Percentiles rank a stretch among this genome's conserved stretches.
These are phyloP conservation scores for Leptothorax acervorum DNA, from an alignment of 2,888 invertebrate genomes.

Conservation along the genomic window DNA sequence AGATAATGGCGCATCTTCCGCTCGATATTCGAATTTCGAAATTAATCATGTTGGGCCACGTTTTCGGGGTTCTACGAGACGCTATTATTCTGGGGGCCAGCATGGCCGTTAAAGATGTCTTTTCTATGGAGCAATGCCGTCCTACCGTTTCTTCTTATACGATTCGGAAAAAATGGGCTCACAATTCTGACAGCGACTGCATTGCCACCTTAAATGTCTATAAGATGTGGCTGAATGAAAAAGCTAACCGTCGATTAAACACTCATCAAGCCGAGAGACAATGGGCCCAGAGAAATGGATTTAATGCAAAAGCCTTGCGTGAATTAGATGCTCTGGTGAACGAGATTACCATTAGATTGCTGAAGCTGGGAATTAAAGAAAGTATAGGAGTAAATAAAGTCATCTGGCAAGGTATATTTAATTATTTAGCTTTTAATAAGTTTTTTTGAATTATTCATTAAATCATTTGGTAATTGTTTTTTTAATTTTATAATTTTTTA, in stretches of 20 bases:
- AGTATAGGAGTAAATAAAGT: slow-evolving; percentile 84
- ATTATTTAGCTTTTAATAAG: background rate
- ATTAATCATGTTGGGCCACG: slow-evolving; percentile 94
- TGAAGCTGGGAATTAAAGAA: slow-evolving; percentile 87
- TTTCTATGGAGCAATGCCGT: slow-evolving; percentile 87
- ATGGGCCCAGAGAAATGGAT: slow-evolving; percentile 91
- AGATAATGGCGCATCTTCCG: slow-evolving; percentile 93
- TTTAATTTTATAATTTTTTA: background rate
- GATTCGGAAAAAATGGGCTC: slow-evolving; percentile 93
- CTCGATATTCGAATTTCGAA: slow-evolving; percentile 93
- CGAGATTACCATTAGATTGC: slow-evolving; percentile 90
- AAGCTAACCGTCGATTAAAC: slow-evolving; percentile 88
- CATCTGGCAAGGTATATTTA: slow-evolving; percentile 82
- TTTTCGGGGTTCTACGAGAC: slow-evolving; percentile 94
- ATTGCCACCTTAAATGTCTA: slow-evolving; percentile 93
- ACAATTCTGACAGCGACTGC: slow-evolving; percentile 93
- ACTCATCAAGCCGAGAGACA: slow-evolving; percentile 85
- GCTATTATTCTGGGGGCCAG: slow-evolving; percentile 95
- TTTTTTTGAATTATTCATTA: background rate
- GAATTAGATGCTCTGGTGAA: slow-evolving; percentile 91
- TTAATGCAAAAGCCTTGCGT: slow-evolving; percentile 90
- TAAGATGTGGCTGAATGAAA: slow-evolving; percentile 91
- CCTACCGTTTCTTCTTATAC: background rate
- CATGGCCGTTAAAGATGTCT: slow-evolving; percentile 93
- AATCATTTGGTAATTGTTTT: background rate